Conservation (phyloP, 2,888 invertebrate species). For the Molanna angustata region DNA sequence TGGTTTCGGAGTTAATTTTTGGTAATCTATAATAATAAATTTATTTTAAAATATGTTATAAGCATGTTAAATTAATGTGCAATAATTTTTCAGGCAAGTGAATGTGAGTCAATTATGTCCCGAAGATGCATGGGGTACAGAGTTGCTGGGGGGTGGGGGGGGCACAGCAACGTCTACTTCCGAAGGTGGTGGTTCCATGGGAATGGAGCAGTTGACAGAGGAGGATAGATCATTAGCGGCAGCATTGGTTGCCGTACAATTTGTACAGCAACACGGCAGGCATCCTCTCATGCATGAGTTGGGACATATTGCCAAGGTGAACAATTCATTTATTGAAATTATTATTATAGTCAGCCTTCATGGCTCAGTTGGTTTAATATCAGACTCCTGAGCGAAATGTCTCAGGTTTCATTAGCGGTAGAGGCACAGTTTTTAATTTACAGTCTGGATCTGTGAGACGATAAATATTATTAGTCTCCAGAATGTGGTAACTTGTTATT, state of each 20-base stretch:
- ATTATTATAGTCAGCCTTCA: too few species aligned
- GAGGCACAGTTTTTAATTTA: too few species aligned
- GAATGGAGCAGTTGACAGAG: conserved; percentile 45
- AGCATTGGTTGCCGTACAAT: conserved; percentile 60
- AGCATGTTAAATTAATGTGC: too few species aligned
- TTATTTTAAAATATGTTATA: too few species aligned
- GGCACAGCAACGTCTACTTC: conserved; percentile 39
- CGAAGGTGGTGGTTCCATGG: conserved; percentile 35
- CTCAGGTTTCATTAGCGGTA: too few species aligned
- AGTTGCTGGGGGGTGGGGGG: conserved; percentile 43
- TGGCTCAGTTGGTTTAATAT: too few species aligned
- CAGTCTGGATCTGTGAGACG: too few species aligned
- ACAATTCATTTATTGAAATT: neutral
- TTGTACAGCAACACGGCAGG: conserved; percentile 59
- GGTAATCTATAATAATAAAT: too few species aligned
- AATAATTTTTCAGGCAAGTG: conserved; percentile 38
- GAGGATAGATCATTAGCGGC: conserved; percentile 61
- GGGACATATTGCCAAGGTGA: conserved; percentile 25
- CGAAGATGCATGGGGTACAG: conserved; percentile 42
- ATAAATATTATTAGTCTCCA: too few species aligned
- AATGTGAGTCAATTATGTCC: conserved; percentile 36
- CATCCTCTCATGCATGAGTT: conserved; percentile 45
- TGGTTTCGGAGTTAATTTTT: too few species aligned
- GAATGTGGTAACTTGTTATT: too few species aligned
- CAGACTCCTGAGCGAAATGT: too few species aligned